Evolutionary conservation across 2,797 vertebrate species (phyloP).

Genomic region (Buphagus erythrorhynchus): DNA sequence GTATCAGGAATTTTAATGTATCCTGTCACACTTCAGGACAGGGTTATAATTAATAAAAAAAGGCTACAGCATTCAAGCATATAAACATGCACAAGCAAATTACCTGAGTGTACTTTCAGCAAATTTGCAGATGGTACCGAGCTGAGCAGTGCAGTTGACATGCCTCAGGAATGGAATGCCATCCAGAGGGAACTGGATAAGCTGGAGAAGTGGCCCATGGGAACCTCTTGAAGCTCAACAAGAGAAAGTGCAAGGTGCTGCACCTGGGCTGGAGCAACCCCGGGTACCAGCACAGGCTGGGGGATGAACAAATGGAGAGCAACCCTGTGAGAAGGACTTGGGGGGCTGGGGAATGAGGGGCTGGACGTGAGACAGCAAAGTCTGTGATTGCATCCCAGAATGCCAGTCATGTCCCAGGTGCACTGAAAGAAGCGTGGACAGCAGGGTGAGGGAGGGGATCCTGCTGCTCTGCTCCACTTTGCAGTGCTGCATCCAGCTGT

Average conservation of each 20-base stretch:
- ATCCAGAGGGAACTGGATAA: not conserved
- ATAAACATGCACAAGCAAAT: not conserved
- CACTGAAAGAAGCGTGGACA: rapidly evolving
- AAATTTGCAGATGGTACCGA: not conserved
- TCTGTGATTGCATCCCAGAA: not conserved
- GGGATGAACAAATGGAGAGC: not conserved
- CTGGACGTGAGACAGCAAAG: rapidly evolving
- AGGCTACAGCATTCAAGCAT: not conserved
- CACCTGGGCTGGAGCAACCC: not conserved
- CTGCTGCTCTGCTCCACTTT: not conserved
- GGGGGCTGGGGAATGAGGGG: not conserved
- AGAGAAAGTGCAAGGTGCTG: not conserved
- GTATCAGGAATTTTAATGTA: not conserved
- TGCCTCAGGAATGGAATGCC: not conserved
- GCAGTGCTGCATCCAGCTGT: not conserved
- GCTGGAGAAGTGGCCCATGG: not conserved
- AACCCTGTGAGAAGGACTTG: not conserved
- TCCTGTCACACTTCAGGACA: not conserved
- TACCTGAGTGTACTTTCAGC: not conserved
- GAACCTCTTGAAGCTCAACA: not conserved
- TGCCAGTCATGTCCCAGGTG: rapidly evolving
- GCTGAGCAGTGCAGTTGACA: not conserved
- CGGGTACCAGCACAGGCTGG: not conserved
- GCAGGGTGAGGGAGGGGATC: not conserved
- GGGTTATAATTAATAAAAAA: not conserved